Evolutionary conservation across 2,888 invertebrate species (phyloP).

Genomic region (Penaeus monodon): DNA sequence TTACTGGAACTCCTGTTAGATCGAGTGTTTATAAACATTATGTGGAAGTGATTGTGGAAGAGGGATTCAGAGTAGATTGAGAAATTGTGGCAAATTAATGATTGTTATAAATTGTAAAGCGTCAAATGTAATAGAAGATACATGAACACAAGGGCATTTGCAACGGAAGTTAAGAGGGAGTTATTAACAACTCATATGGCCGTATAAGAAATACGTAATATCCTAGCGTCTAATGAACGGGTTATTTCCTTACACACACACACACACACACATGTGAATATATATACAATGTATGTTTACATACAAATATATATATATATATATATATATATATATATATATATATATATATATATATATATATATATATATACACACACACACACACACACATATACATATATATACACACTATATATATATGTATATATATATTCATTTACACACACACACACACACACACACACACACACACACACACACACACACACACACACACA

Average conservation of each 20-base stretch:
- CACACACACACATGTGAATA: not conserved
- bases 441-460: conserved; percentile 20
- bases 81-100: too few species aligned
- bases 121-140: too few species aligned
- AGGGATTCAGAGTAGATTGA: too few species aligned
- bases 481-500: not conserved
- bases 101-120: too few species aligned
- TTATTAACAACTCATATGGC: too few species aligned
- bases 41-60: too few species aligned
- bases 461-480: conserved; percentile 11
- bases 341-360: not conserved
- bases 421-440: not conserved
- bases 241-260: not conserved
- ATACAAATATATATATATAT: not conserved
- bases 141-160: too few species aligned
- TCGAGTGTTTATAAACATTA: too few species aligned
- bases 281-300: not conserved
- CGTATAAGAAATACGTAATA: too few species aligned
- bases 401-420: not conserved
- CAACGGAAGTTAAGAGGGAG: too few species aligned
- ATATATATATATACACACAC: not conserved
- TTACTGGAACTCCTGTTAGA: too few species aligned
- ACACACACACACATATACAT: not conserved
- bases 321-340: not conserved
- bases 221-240: too few species aligned